Percentiles rank a stretch among this genome's conserved stretches.
These are phyloP conservation scores for Chamaea fasciata DNA, from an alignment of 2,113 vertebrate species.

Conservation along the genomic window DNA sequence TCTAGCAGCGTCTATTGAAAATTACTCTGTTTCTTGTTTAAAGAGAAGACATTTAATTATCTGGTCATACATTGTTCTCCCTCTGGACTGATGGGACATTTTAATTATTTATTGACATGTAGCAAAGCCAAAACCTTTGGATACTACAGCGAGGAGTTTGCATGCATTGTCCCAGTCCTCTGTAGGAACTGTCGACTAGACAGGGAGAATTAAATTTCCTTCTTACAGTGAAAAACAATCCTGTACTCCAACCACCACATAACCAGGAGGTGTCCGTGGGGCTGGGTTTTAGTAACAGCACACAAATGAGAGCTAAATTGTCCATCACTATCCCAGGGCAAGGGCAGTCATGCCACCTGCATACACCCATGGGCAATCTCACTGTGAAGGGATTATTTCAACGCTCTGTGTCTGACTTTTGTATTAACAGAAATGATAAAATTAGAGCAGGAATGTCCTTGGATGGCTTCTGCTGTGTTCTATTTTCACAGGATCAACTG, in stretches of 20 bases:
- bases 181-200: background rate
- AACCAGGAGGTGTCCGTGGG: background rate
- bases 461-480: background rate
- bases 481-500: background rate
- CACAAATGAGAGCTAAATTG: background rate
- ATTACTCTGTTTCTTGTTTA: background rate
- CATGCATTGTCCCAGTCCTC: background rate
- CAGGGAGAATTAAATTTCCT: background rate
- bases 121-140: background rate
- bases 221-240: background rate
- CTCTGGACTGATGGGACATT: background rate
- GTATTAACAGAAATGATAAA: background rate
- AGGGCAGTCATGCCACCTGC: background rate
- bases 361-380: background rate
- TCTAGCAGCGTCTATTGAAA: background rate
- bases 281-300: background rate
- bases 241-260: background rate
- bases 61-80: background rate
- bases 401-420: background rate
- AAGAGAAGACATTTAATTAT: constrained; percentile 24
- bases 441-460: background rate
- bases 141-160: background rate
- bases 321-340: background rate
- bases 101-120: background rate
- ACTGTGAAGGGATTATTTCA: background rate